phyloP scores from a whole-genome alignment of 1,140 invertebrate genomes.

The Drosophila sulfurigaster region DNA sequence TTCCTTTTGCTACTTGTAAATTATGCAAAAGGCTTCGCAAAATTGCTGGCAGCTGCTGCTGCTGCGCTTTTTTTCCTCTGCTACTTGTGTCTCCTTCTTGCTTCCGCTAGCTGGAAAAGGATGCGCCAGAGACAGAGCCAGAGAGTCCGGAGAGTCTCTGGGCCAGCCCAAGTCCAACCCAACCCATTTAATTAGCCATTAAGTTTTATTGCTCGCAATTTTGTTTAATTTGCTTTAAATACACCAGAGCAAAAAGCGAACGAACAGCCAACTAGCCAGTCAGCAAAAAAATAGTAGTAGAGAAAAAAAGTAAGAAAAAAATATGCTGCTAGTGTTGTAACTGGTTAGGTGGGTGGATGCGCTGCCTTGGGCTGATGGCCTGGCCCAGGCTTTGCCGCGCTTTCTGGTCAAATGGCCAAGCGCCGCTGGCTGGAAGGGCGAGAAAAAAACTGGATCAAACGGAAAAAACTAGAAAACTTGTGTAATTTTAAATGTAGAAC shows the following conservation, averaged over 20 bases:
- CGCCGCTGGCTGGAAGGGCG: conserved; percentile 12
- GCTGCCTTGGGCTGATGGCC: conserved; percentile 16
- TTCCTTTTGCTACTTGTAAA: conserved; percentile 73
- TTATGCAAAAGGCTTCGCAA: conserved; percentile 76
- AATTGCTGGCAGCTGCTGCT: conserved; percentile 72
- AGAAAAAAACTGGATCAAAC: conserved; percentile 32
- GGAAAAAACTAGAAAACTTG: conserved; percentile 23
- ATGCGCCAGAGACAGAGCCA: conserved; percentile 23
- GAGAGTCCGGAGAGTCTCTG: neutral
- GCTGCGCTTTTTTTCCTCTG: conserved; percentile 31
- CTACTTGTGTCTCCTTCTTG: neutral
- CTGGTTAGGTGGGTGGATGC: conserved; percentile 68
- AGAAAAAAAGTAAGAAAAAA: conserved; percentile 1
- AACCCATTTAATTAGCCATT: conserved; percentile 82
- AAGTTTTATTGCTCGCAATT: conserved; percentile 82
- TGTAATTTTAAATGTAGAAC: conserved; percentile 37
- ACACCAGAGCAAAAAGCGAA: conserved; percentile 54
- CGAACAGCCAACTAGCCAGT: conserved; percentile 22
- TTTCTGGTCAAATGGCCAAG: conserved; percentile 34
- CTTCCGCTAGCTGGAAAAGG: conserved; percentile 28
- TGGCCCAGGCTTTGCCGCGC: conserved; percentile 1
- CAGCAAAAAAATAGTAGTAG: conserved; percentile 32
- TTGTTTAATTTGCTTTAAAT: conserved; percentile 83
- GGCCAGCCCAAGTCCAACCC: conserved; percentile 60
- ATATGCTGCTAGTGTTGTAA: conserved; percentile 26